phyloP scores from a whole-genome alignment of 35 echinoderm and acorn worm species.

The Ophiothrix spiculata region DNA sequence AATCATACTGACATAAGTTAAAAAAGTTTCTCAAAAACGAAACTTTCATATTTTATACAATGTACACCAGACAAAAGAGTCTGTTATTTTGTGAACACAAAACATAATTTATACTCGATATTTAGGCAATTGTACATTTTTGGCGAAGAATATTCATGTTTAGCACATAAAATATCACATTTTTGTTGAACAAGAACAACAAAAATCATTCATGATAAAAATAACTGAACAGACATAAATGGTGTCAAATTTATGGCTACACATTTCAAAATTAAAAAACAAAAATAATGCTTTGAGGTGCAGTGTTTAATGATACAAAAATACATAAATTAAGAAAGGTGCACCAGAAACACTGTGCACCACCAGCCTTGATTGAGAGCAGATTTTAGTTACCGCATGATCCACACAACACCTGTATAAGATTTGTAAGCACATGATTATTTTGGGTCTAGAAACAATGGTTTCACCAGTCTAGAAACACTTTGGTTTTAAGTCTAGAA shows the following conservation, averaged over 20 bases:
- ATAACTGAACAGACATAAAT: not conserved
- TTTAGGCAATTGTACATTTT: slow-evolving; percentile 8
- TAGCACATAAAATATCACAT: not conserved
- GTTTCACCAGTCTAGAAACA: too few relatives aligned
- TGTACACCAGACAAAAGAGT: not conserved
- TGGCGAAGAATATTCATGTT: slow-evolving; percentile 8
- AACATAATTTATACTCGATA: not conserved
- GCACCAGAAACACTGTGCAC: too few relatives aligned
- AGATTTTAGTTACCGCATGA: too few relatives aligned
- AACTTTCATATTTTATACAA: not conserved
- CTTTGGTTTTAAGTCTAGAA: too few relatives aligned
- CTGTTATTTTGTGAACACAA: not conserved
- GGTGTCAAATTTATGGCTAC: not conserved
- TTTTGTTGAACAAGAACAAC: not conserved
- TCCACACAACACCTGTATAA: too few relatives aligned
- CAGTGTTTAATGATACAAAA: not conserved
- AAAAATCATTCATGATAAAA: not conserved
- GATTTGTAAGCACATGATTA: too few relatives aligned
- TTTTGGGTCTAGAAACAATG: too few relatives aligned
- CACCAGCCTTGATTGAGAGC: too few relatives aligned
- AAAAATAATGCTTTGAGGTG: not conserved
- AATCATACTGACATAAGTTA: slow-evolving; percentile 4
- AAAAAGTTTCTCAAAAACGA: not conserved
- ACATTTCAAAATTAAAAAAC: not conserved
- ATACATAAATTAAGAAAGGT: not conserved